Evolutionary conservation across 2,797 vertebrate species (phyloP).

Genomic region (Rhodeus uyekii): DNA sequence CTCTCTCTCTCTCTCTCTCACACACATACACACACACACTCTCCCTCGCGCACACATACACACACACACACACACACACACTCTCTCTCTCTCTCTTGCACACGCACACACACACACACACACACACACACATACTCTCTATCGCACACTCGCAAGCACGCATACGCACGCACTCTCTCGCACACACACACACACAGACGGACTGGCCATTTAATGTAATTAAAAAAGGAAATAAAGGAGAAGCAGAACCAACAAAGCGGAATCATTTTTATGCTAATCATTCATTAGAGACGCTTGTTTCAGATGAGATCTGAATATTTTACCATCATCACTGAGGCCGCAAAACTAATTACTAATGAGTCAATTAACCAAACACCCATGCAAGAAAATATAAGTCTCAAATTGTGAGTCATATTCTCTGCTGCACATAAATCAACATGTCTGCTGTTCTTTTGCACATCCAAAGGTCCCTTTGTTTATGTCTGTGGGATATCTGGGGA

Average conservation of each 20-base stretch:
- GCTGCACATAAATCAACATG: not conserved
- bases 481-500: not conserved
- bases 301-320: slow-evolving; percentile 26
- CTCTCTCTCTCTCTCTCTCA: not conserved
- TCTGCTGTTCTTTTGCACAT: not conserved
- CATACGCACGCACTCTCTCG: no score
- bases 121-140: no score
- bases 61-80: not conserved
- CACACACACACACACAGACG: not conserved
- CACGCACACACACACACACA: no score
- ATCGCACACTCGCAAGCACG: no score
- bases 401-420: not conserved
- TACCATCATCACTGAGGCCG: slow-evolving; percentile 21
- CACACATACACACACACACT: not conserved
- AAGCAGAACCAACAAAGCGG: not conserved
- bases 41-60: no score
- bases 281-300: slow-evolving; percentile 13
- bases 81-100: no score
- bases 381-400: not conserved
- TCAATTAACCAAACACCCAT: not conserved
- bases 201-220: not conserved
- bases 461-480: not conserved
- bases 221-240: not conserved
- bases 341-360: slow-evolving; percentile 30
- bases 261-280: slow-evolving; percentile 23